These are phyloP conservation scores for Oligia strigilis DNA, from an alignment of 2,888 invertebrate genomes.

Conservation along the genomic window DNA sequence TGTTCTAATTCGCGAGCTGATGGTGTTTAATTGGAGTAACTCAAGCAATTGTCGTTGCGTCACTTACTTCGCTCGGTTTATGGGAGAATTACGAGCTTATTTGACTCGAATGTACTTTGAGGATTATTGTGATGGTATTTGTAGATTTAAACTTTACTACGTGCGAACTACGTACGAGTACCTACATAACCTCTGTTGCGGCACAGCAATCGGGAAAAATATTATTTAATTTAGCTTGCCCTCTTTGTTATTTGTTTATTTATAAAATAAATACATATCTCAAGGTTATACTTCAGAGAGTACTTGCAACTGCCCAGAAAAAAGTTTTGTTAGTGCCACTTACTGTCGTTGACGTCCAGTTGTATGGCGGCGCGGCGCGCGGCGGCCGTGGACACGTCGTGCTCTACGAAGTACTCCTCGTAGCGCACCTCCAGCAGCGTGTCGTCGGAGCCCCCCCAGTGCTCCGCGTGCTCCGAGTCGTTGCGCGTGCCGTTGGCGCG, in stretches of 20 bases:
- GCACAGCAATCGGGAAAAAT: neutral
- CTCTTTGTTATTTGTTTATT: too few relatives aligned
- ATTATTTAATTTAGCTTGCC: neutral
- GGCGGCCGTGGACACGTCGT: slow-evolving; percentile 90
- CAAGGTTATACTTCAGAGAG: neutral
- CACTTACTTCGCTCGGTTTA: slow-evolving; percentile 39
- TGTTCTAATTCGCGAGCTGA: slow-evolving; percentile 59
- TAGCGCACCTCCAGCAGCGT: slow-evolving; percentile 77
- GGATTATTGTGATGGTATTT: slow-evolving; percentile 3
- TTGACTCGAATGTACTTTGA: neutral
- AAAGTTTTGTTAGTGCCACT: slow-evolving; percentile 43
- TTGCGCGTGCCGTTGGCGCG: slow-evolving; percentile 72
- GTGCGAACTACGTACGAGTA: neutral
- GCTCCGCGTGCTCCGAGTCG: slow-evolving; percentile 65
- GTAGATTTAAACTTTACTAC: neutral
- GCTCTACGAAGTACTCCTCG: slow-evolving; percentile 92
- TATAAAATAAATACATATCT: too few relatives aligned
- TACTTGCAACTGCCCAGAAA: neutral
- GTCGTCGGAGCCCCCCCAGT: slow-evolving; percentile 66
- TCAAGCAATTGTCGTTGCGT: slow-evolving; percentile 65
- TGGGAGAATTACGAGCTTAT: slow-evolving; percentile 3
- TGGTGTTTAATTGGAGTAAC: slow-evolving; percentile 65
- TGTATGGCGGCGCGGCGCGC: slow-evolving; percentile 89
- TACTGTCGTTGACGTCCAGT: slow-evolving; percentile 81
- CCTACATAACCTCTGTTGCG: neutral